Evolutionary conservation across 2,888 invertebrate genomes (phyloP), one percentile per base, ranked within the genome.

Genomic region (Gastracanthus pulcherrimus): DNA sequence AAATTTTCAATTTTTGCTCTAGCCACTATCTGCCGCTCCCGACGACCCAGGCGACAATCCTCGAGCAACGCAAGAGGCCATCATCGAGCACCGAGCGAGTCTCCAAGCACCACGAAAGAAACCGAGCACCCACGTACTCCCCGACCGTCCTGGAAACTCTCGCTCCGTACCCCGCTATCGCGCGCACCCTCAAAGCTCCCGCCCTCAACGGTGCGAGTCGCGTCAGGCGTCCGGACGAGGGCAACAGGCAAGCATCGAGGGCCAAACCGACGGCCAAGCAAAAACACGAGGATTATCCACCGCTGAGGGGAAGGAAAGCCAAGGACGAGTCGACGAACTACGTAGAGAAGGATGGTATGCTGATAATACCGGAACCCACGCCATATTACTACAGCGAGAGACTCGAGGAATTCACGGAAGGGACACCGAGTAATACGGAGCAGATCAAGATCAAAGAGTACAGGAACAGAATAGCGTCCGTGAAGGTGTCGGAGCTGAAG

Each of bases 371-470:
- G 11, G 83, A 84, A 62, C 82, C 83, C 26, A 77, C 84, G 71
- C 84, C 85, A 60, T 86, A 87, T 83, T 83, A 83, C 3, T 83
- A 86, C 69, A 86, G 87, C 51, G 88, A 86, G 48, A 86, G 83
- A 69, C 76, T 87, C 31, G 85, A 83, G n/a, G 83, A 86, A 60
- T 87, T 85, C 19, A 84, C 84, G 4, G 85, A 86, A 26, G 86
- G 86, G 55, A 86, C 87, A 13, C 86, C 87, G 74, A 87, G 78
- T 45, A 84, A 86, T 58, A 84, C 82, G 2, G 86, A 84, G 81
- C 86, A 86, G 83, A 84, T 87, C 29, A 85, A 85, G 48, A 82
- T 85, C 34, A 86, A 84, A 55, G 86, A 87, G 51, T 88, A 87
- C 67, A 83, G 85, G 66, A 88, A 88, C 70, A 85, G 85, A 77